Conservation (phyloP, 1,140 invertebrate species). For the Drosophila ironensis region DNA sequence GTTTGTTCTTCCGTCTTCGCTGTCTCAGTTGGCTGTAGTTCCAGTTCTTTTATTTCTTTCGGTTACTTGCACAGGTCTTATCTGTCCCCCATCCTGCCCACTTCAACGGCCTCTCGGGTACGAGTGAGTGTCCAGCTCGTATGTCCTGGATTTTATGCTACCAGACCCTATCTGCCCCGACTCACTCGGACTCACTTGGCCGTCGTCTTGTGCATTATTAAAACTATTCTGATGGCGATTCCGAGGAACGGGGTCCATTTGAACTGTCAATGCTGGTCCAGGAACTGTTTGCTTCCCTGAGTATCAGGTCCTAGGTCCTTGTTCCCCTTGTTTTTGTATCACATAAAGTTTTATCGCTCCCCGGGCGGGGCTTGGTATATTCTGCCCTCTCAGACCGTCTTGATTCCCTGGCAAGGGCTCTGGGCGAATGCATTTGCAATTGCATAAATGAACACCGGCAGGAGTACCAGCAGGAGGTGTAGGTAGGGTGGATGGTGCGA, state of each 20-base stretch:
- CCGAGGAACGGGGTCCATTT: constrained; percentile 51
- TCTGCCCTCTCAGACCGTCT: constrained; percentile 3
- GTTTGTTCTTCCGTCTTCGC: constrained; percentile 24
- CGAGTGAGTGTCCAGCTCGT: constrained; percentile 36
- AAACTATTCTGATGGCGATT: constrained; percentile 74
- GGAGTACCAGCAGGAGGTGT: constrained; percentile 8
- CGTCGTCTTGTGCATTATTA: constrained; percentile 80
- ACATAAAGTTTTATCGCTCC: constrained; percentile 75
- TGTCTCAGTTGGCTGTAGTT: constrained; percentile 2
- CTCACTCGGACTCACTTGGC: constrained; percentile 47
- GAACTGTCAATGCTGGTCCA: constrained; percentile 74
- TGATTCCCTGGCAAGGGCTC: constrained; percentile 40
- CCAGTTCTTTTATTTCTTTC: constrained; percentile 22
- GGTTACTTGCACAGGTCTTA: constrained; percentile 54
- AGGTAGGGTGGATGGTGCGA: too few species aligned
- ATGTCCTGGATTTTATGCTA: constrained; percentile 78
- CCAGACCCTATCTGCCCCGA: constrained; percentile 45
- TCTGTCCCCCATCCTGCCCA: constrained; percentile 25
- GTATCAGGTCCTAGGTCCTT: background rate
- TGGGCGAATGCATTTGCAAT: constrained; percentile 59
- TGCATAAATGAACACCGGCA: constrained; percentile 60
- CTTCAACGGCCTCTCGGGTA: background rate
- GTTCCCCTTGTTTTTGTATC: constrained; percentile 39
- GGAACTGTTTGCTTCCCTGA: constrained; percentile 6
- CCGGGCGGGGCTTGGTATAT: constrained; percentile 3